Evolutionary conservation across 92 coral and sea anemone genomes (phyloP).

Genomic region (Bergia puertoricense): DNA sequence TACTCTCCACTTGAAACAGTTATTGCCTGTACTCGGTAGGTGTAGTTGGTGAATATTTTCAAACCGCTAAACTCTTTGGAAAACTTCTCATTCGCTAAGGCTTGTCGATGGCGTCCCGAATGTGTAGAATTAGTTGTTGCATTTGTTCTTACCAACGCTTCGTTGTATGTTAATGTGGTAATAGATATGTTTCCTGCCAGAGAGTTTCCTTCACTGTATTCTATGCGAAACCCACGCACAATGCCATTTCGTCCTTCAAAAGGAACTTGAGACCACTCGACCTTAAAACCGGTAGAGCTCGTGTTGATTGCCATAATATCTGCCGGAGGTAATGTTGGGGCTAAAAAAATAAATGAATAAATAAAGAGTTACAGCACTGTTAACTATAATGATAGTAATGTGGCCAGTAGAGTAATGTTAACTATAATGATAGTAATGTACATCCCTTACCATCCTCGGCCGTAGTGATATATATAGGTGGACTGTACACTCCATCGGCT

Average conservation of each 20-base stretch:
- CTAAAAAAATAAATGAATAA: conserved; percentile 23
- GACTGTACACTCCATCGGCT: conserved; percentile 60
- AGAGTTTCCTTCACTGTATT: conserved; percentile 45
- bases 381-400: background rate
- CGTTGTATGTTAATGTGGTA: conserved; percentile 1
- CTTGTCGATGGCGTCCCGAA: background rate
- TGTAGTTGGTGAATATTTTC: conserved; percentile 63
- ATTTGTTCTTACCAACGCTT: conserved; percentile 1
- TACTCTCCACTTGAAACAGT: conserved; percentile 53
- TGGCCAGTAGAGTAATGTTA: background rate
- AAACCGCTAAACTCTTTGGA: conserved; percentile 48
- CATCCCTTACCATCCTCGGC: conserved; percentile 68
- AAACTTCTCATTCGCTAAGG: conserved; percentile 14
- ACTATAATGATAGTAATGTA: background rate
- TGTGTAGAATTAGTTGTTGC: conserved; percentile 10
- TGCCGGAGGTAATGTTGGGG: conserved; percentile 45
- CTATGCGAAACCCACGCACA: conserved; percentile 51
- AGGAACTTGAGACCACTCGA: conserved; percentile 61
- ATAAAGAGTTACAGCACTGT: background rate
- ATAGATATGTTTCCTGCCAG: background rate
- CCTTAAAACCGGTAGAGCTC: conserved; percentile 56
- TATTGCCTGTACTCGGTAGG: conserved; percentile 42
- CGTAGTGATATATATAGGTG: conserved; percentile 52
- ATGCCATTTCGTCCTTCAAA: conserved; percentile 51
- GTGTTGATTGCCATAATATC: conserved; percentile 53